Percentiles rank a stretch among this genome's conserved stretches.
Evolutionary conservation across 2,113 vertebrate genomes (phyloP).

Genomic region (Narcine bancroftii): DNA sequence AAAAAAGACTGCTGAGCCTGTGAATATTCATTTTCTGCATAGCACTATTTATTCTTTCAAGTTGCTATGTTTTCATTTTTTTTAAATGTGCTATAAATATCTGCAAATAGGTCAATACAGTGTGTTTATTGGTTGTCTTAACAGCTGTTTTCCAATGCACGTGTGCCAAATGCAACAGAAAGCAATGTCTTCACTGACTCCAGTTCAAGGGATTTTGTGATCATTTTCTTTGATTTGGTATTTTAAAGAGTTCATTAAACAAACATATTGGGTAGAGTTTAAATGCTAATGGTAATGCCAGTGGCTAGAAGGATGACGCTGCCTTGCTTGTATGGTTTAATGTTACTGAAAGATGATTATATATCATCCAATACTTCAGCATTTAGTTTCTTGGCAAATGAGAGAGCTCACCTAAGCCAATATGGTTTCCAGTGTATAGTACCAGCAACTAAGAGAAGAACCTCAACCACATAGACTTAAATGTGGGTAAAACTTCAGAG

Average conservation of each 20-base stretch:
- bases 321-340: too few species aligned
- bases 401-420: too few species aligned
- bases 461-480: too few species aligned
- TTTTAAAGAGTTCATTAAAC: not conserved
- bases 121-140: not conserved
- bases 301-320: not conserved
- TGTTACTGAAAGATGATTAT: too few species aligned
- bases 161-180: not conserved
- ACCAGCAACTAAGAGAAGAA: too few species aligned
- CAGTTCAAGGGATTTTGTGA: not conserved
- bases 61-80: not conserved
- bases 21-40: not conserved
- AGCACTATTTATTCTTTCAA: not conserved
- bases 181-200: not conserved
- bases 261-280: not conserved
- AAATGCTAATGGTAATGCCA: not conserved
- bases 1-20: not conserved
- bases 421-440: too few species aligned
- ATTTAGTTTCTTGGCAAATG: too few species aligned
- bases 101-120: not conserved
- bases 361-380: too few species aligned
- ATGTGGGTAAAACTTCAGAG: too few species aligned
- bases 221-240: not conserved
- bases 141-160: not conserved
- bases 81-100: too few species aligned